Conservation (phyloP, 2,888 invertebrate species). For the Parapristionchus giblindavisi region DNA sequence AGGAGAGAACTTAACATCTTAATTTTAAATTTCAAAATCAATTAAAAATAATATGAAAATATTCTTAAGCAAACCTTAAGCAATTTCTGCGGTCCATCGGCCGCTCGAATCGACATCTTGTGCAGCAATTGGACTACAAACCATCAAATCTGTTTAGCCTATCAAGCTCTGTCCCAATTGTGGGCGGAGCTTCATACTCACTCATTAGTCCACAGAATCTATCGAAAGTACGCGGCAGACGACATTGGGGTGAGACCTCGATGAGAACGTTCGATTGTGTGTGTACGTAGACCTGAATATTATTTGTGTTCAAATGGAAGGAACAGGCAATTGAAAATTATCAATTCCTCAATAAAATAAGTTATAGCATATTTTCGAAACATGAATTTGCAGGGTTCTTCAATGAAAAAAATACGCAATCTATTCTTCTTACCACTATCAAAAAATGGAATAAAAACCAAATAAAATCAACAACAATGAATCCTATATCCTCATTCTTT, state of each 20-base stretch:
- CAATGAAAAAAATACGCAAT: too few relatives aligned
- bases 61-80: slow-evolving; percentile 77
- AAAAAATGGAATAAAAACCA: too few relatives aligned
- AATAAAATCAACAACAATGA: too few relatives aligned
- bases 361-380: background rate
- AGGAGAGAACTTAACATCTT: too few relatives aligned
- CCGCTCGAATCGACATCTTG: slow-evolving; percentile 89
- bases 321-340: background rate
- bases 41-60: background rate
- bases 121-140: slow-evolving; percentile 89
- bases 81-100: slow-evolving; percentile 86
- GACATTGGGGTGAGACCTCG: slow-evolving; percentile 84
- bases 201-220: slow-evolving; percentile 96
- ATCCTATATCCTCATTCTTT: too few relatives aligned
- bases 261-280: slow-evolving; percentile 72
- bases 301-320: background rate
- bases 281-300: slow-evolving; percentile 74
- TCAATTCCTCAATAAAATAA: background rate
- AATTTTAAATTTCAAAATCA: background rate
- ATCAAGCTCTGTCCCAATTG: background rate
- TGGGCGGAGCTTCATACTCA: slow-evolving; percentile 70
- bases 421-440: too few relatives aligned
- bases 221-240: slow-evolving; percentile 95
- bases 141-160: background rate
- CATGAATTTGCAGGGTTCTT: too few relatives aligned